These are phyloP conservation scores for Rhea pennata DNA, from an alignment of 2,113 vertebrate genomes.

Conservation along the genomic window DNA sequence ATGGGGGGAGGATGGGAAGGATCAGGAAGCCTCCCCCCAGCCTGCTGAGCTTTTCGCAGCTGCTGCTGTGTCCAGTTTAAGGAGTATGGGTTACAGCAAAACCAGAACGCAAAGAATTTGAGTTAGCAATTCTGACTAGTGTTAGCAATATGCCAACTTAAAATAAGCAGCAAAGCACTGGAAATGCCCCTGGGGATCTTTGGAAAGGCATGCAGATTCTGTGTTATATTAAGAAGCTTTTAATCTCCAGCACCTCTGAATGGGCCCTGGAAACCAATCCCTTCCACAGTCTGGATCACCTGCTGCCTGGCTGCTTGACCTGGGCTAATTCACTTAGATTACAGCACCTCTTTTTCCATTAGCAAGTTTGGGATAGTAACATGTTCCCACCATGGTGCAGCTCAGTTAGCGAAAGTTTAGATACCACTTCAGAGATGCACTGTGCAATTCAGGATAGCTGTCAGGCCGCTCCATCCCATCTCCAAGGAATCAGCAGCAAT, in stretches of 20 bases:
- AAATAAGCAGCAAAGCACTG: background rate
- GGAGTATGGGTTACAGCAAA: background rate
- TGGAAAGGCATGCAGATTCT: background rate
- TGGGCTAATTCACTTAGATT: background rate
- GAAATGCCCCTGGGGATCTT: background rate
- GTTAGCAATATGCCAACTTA: background rate
- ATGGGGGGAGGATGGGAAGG: accelerated
- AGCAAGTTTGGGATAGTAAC: background rate
- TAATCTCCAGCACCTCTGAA: background rate
- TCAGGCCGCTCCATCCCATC: background rate
- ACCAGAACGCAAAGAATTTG: accelerated
- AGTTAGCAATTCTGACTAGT: background rate
- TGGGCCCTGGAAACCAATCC: background rate
- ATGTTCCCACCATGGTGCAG: background rate
- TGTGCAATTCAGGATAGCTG: background rate
- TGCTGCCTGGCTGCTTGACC: background rate
- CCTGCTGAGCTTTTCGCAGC: background rate
- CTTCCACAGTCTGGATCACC: background rate
- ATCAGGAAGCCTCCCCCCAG: background rate
- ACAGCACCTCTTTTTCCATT: background rate
- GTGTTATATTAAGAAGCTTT: background rate
- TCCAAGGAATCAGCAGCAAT: no score
- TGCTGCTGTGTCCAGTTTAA: background rate
- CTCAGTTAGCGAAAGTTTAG: background rate
- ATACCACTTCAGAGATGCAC: background rate